Percentiles rank a stretch among this genome's conserved stretches.
phyloP scores from a whole-genome alignment of 2,888 invertebrate species.

The Drosophila affinis region DNA sequence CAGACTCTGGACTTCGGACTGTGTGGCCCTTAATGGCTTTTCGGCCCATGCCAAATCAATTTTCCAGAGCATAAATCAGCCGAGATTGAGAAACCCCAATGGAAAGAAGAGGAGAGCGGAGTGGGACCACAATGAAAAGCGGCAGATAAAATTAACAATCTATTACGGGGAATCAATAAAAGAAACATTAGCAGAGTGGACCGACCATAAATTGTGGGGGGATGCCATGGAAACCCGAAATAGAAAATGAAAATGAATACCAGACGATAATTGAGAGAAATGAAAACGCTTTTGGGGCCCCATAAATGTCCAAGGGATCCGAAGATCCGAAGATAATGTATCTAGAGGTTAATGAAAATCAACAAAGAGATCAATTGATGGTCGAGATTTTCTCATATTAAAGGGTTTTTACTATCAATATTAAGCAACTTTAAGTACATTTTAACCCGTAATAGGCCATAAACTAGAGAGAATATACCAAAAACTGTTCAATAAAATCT shows the following conservation, averaged over 20 bases:
- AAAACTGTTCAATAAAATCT: too few relatives aligned
- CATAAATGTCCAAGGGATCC: conserved; percentile 4
- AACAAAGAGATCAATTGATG: conserved; percentile 30
- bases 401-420: background rate
- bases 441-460: background rate
- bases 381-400: background rate
- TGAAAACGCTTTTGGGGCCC: conserved; percentile 18
- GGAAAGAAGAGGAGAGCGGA: conserved; percentile 24
- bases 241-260: conserved; percentile 34
- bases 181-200: conserved; percentile 46
- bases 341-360: conserved; percentile 8
- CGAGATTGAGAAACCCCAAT: conserved; percentile 43
- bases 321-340: background rate
- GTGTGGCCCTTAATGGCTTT: conserved; percentile 36
- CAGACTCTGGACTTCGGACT: conserved; percentile 11
- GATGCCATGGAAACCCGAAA: conserved; percentile 8
- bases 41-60: conserved; percentile 61
- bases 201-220: conserved; percentile 30
- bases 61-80: conserved; percentile 62
- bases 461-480: background rate
- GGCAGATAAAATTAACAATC: conserved; percentile 60
- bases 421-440: background rate
- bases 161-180: conserved; percentile 57
- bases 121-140: conserved; percentile 16
- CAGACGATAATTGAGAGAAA: conserved; percentile 41